These are phyloP conservation scores for Coptodon rendalli DNA, from an alignment of 2,113 vertebrate genomes.

Conservation along the genomic window DNA sequence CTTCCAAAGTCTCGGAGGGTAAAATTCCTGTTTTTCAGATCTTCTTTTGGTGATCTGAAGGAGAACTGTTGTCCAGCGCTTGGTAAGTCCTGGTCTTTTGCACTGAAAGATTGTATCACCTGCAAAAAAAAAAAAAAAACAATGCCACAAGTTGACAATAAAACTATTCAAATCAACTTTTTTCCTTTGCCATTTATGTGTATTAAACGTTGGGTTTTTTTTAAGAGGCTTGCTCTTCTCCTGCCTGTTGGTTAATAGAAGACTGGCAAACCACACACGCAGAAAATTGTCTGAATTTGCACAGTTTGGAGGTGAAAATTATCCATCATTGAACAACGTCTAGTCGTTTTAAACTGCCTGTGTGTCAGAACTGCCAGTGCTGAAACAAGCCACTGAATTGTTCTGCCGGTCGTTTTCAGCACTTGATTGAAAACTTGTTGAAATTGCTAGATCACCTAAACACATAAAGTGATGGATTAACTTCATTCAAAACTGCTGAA, in stretches of 20 bases:
- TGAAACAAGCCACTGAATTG: not conserved
- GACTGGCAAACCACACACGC: not conserved
- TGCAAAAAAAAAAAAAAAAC: slow-evolving; percentile 22
- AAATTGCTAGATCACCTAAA: not conserved
- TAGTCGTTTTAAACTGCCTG: not conserved
- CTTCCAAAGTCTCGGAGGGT: slow-evolving; percentile 94
- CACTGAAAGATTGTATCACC: slow-evolving; percentile 90
- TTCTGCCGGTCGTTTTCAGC: not conserved
- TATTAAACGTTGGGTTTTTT: fast-evolving
- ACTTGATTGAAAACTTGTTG: slow-evolving; percentile 16
- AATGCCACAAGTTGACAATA: not conserved
- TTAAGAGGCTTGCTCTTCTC: not conserved
- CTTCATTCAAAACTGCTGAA: not conserved
- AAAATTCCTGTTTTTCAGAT: slow-evolving; percentile 87
- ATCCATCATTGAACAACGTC: not conserved
- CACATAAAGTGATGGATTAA: slow-evolving; percentile 16
- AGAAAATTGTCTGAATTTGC: not conserved
- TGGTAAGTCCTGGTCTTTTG: slow-evolving; percentile 85
- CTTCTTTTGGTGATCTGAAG: slow-evolving; percentile 83
- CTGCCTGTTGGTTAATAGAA: not conserved
- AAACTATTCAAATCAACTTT: not conserved
- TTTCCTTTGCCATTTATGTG: not conserved
- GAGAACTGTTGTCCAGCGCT: slow-evolving; percentile 87
- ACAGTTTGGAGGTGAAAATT: not conserved
- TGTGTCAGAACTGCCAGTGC: not conserved